Evolutionary conservation across 2,888 invertebrate genomes (phyloP).

Genomic region (Timandra comae): DNA sequence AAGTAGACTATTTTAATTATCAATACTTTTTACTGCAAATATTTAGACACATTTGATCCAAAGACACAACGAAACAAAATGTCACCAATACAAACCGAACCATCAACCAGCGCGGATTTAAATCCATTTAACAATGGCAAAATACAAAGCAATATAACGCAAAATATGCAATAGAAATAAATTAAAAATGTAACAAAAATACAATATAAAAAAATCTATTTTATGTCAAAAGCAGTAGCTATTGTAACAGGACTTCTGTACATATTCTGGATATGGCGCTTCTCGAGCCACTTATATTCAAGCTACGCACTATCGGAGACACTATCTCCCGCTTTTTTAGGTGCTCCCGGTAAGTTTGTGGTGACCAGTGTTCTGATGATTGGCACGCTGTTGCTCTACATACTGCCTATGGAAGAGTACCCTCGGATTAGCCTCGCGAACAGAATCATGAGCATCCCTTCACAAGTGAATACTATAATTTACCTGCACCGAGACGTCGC

Average conservation of each 20-base stretch:
- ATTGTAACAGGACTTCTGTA: slow-evolving; percentile 23
- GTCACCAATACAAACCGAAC: too few species aligned
- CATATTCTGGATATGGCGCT: slow-evolving; percentile 34
- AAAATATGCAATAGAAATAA: too few species aligned
- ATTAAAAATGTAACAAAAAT: not conserved
- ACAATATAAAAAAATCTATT: slow-evolving; percentile 4
- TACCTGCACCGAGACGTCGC: slow-evolving; percentile 33
- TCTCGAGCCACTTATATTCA: slow-evolving; percentile 29
- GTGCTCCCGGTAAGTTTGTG: slow-evolving; percentile 8
- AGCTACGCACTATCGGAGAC: slow-evolving; percentile 32
- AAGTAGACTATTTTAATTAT: too few species aligned
- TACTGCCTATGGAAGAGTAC: slow-evolving; percentile 18
- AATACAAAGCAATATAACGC: too few species aligned
- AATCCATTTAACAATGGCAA: too few species aligned
- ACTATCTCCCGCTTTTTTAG: slow-evolving; percentile 21
- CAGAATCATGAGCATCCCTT: slow-evolving; percentile 35
- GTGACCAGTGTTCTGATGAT: slow-evolving; percentile 21
- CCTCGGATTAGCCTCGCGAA: slow-evolving; percentile 38
- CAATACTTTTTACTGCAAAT: too few species aligned
- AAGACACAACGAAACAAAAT: too few species aligned
- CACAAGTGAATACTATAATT: slow-evolving; percentile 34
- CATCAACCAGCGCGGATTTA: too few species aligned
- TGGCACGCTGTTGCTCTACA: slow-evolving; percentile 19
- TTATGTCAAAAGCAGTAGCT: slow-evolving; percentile 13
- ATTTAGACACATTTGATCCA: too few species aligned